Conservation (phyloP, 2,797 vertebrate genomes). For the Erithacus rubecula region DNA sequence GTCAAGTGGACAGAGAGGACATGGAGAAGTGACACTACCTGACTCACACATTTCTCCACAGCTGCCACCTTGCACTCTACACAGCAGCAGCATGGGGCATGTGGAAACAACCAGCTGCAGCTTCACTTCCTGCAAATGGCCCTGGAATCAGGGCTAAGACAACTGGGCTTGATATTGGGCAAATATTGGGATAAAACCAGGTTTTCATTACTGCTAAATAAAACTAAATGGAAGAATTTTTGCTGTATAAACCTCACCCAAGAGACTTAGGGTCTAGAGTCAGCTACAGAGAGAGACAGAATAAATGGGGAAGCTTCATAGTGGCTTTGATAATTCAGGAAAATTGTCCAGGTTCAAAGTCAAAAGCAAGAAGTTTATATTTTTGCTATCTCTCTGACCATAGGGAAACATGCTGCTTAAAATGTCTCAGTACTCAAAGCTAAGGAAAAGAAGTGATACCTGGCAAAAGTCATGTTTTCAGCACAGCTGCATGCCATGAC, state of each 20-base stretch:
- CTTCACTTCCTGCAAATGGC: not conserved
- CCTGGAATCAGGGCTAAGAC: not conserved
- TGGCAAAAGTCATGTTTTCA: not conserved
- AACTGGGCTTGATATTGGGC: not conserved
- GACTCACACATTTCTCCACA: not conserved
- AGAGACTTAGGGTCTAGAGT: not conserved
- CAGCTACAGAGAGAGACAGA: not conserved
- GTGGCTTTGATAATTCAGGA: not conserved
- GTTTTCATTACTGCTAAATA: not conserved
- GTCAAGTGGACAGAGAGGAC: not conserved
- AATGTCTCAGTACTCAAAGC: not conserved
- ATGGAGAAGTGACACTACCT: not conserved
- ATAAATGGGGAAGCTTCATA: not conserved
- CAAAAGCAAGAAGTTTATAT: not conserved
- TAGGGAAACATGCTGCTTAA: not conserved
- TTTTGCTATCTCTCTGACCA: not conserved
- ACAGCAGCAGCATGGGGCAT: not conserved
- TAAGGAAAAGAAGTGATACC: not conserved
- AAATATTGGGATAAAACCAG: not conserved
- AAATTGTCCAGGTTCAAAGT: not conserved
- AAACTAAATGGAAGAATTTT: not conserved
- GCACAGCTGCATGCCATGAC: not conserved
- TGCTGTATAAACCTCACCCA: not conserved
- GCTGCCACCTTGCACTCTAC: not conserved
- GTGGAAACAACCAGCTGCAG: not conserved